phyloP scores from a whole-genome alignment of 2,888 invertebrate species.

The Plemyria rubiginata region DNA sequence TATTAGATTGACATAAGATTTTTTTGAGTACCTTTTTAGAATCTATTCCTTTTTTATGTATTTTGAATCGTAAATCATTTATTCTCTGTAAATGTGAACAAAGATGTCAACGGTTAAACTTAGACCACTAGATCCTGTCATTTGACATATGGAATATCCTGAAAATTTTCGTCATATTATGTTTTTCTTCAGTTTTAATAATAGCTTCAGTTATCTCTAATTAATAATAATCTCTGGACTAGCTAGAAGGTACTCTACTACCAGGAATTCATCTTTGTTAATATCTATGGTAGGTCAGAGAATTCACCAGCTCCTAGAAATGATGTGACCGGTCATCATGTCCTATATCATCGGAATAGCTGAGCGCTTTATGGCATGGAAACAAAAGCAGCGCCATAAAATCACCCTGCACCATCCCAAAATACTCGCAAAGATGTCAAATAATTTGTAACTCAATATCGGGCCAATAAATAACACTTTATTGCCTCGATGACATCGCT shows the following conservation, averaged over 20 bases:
- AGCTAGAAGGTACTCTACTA: not conserved
- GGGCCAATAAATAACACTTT: slow-evolving; percentile 38
- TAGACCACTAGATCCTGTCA: too few species aligned
- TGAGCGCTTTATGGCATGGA: slow-evolving; percentile 11
- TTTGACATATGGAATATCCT: too few species aligned
- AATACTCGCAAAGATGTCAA: slow-evolving; percentile 31
- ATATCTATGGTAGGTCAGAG: not conserved
- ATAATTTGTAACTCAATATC: slow-evolving; percentile 37
- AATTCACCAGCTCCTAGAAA: not conserved
- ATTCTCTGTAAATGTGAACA: too few species aligned
- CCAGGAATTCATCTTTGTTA: not conserved
- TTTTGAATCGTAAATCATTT: too few species aligned
- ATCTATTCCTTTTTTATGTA: too few species aligned
- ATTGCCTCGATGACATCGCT: slow-evolving; percentile 38
- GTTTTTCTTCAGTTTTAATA: too few species aligned
- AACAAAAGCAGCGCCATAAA: slow-evolving; percentile 25
- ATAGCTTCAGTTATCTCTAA: too few species aligned
- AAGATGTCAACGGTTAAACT: too few species aligned
- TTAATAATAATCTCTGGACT: too few species aligned
- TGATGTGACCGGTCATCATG: not conserved
- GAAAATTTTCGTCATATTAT: too few species aligned
- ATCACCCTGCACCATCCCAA: slow-evolving; percentile 14
- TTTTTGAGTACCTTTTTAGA: too few species aligned
- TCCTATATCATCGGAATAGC: slow-evolving; percentile 17
- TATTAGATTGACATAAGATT: too few species aligned